Base-by-base conservation (phyloP, 2,888 invertebrate genomes). In the Macaria liturata region DNA sequence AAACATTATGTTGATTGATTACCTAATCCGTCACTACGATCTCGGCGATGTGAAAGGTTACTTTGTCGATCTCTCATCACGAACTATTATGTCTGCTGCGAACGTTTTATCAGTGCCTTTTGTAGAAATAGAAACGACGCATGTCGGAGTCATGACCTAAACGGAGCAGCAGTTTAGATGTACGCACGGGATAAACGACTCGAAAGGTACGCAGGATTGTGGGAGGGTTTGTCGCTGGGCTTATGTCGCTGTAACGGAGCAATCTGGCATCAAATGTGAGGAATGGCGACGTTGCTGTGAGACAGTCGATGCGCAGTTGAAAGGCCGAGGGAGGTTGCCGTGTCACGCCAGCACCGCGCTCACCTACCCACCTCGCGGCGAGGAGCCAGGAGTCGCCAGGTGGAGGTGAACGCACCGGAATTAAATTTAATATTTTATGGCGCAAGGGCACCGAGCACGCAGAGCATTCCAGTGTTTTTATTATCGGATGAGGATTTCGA, bases 191-290 rank as follows among this genome's bases (percentile, higher is more conserved):
- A 86, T 88, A 86, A 81, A 70, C 68, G 64, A 62, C 71, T 76
- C 75, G 77, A 78, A 37, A 78, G 74, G 78, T 71, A 71, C 74
- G 68, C 72, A 75, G 69, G 78, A 77, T 76, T 71, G 74, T 71
- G 76, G 75, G 70, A 76, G 75, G 69, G 72, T 65, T 66, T 64
- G 70, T 58, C 67, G 67, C 69, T 71, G 72, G 70, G 73, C 72
- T 77, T 80, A n/a, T n/a, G n/a, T n/a, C n/a, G n/a, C n/a, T 80
- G 84, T 85, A 83, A 83, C 80, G 80, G 80, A 80, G 78, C 81
- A 86, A 89, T 88, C 88, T 87, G 72, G 76, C 82, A 88, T 89
- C 88, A 84, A 78, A 84, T 78, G 83, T 83, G 83, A 80, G 77
- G 81, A 82, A 84, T 78, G 81, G 84, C 80, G 74, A 78, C 78